Evolutionary conservation across 2,888 invertebrate species (phyloP).

Genomic region (Aleiodes leptofemur): DNA sequence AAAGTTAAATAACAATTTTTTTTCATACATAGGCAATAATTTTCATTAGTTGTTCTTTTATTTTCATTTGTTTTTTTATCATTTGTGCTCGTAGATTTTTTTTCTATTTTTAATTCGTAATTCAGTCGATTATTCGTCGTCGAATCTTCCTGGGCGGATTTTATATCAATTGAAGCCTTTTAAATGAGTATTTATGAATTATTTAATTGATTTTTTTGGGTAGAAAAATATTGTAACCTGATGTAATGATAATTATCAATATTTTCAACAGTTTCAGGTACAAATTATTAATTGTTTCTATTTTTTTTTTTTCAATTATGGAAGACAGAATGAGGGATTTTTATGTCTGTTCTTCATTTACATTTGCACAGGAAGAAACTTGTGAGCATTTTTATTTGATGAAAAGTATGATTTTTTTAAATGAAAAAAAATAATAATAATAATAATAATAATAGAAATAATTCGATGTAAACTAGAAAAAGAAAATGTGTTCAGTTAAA

Average conservation of each 20-base stretch:
- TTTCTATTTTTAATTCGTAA: constrained; percentile 3
- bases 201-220: neutral
- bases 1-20: constrained; percentile 30
- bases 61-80: constrained; percentile 16
- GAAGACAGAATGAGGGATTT: constrained; percentile 16
- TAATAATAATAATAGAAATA: constrained; percentile 28
- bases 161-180: constrained; percentile 4
- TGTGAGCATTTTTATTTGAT: constrained; percentile 19
- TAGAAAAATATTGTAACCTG: constrained; percentile 34
- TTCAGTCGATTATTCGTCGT: constrained; percentile 24
- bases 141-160: constrained; percentile 18
- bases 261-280: constrained; percentile 17
- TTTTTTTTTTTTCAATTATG: neutral
- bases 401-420: constrained; percentile 6
- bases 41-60: neutral
- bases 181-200: constrained; percentile 27
- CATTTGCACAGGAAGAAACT: constrained; percentile 19
- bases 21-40: constrained; percentile 8
- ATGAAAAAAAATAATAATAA: neutral
- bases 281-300: constrained; percentile 16
- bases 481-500: constrained; percentile 33
- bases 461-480: constrained; percentile 18
- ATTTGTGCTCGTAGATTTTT: constrained; percentile 13
- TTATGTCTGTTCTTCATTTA: neutral
- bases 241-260: constrained; percentile 17